Conservation (phyloP, 2,888 invertebrate genomes). For the Tromatobia lineatoria region DNA sequence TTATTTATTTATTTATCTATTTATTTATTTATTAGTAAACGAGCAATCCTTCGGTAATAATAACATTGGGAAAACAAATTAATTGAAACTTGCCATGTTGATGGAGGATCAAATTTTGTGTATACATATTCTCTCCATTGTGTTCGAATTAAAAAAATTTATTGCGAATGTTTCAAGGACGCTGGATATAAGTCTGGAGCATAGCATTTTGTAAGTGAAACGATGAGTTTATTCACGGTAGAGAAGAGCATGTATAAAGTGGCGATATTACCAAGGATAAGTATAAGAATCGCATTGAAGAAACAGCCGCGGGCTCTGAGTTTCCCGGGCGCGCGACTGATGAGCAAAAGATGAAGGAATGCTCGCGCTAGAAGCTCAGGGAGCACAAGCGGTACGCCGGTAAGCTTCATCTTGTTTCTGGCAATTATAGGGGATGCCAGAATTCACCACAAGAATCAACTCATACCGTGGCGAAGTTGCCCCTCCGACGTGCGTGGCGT, state of each 20-base stretch:
- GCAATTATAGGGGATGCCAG: slow-evolving; percentile 84
- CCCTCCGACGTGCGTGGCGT: slow-evolving; percentile 70
- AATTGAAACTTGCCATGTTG: too few species aligned
- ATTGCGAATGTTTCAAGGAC: not conserved
- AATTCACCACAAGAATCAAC: slow-evolving; percentile 85
- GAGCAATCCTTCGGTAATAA: too few species aligned
- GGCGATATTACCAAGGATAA: slow-evolving; percentile 53
- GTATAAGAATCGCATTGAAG: slow-evolving; percentile 54
- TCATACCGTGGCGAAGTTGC: slow-evolving; percentile 72
- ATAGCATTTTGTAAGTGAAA: not conserved
- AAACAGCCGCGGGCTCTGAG: slow-evolving; percentile 44
- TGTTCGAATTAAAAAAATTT: not conserved
- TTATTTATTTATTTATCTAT: too few species aligned
- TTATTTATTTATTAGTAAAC: too few species aligned
- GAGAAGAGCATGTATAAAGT: slow-evolving; percentile 51
- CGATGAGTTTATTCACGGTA: slow-evolving; percentile 28
- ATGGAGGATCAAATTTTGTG: too few species aligned
- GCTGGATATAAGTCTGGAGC: not conserved
- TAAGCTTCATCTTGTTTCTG: slow-evolving; percentile 84
- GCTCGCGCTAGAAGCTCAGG: slow-evolving; percentile 35
- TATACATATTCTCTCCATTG: not conserved
- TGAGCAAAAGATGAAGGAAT: slow-evolving; percentile 31
- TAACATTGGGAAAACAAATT: too few species aligned
- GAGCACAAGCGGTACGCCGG: slow-evolving; percentile 64
- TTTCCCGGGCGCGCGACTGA: slow-evolving; percentile 39